Evolutionary conservation across 2,797 vertebrate species (phyloP), one percentile per base, ranked within the genome.

Genomic region (Malurus splendens): DNA sequence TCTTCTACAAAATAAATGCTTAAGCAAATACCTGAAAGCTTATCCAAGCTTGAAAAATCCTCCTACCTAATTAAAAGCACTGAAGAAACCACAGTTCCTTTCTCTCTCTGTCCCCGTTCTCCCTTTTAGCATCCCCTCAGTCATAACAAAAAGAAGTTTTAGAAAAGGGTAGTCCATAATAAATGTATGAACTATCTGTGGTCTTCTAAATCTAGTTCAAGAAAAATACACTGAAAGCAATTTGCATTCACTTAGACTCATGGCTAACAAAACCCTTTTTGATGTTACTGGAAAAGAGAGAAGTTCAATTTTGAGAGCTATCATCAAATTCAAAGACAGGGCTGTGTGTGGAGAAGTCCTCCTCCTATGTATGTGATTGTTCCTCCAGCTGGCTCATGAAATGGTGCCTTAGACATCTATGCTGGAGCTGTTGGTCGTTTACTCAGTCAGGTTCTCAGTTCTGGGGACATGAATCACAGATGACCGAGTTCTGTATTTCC

Each of bases 191-290:
- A 68, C 36, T 51, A 75, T 77, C 45, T 24, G 47, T 44, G 25
- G 20, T 73, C 66, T 93, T 87, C 76, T 82, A 93, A 89, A 87
- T 55, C 15, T 75, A 82, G 30, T 72, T 89, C 56, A 94, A 82
- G 64, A 84, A 89, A 86, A 87, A 57, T 22, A 78, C 17, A 14
- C 42, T 25, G 62, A 87, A 66, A 73, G 62, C 62, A 82, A 59
- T 77, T 86, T 83, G 48, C 45, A 62, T 82, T 81, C 77, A 64
- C 33, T 32, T 32, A 32, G 32, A 32, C 32, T 83, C 30, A 39
- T 30, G 62, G 62, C 61, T 74, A 59, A 89, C 38, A 87, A 78
- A 86, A 55, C 1, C 14, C 41, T 45, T 76, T 93, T 75, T 71
- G 79, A 82, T 80, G 80, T 74, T 42, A 66, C 2, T 47, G 54